phyloP scores from a whole-genome alignment of 2,888 invertebrate species.

The Girardia tigrina region DNA sequence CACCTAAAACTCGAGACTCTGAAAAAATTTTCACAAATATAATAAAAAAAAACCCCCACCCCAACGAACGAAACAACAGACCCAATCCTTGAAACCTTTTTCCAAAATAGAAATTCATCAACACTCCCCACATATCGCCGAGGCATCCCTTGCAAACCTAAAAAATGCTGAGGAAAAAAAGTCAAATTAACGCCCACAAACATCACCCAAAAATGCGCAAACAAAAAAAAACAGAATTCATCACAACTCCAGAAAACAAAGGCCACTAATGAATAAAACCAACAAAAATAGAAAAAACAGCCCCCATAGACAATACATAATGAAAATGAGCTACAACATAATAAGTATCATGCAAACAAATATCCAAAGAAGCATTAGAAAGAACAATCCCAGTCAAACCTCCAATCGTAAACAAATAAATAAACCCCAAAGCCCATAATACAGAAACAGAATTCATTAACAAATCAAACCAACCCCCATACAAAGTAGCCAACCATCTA shows the following conservation, averaged over 20 bases:
- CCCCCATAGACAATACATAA: constrained; percentile 65
- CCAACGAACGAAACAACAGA: too few species aligned
- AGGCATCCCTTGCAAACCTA: constrained; percentile 60
- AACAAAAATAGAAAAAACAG: constrained; percentile 61
- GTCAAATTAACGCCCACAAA: constrained; percentile 64
- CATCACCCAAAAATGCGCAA: constrained; percentile 57
- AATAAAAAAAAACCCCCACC: too few species aligned
- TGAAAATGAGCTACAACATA: constrained; percentile 69
- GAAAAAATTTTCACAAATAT: too few species aligned
- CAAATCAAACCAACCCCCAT: constrained; percentile 53
- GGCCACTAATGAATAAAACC: constrained; percentile 63
- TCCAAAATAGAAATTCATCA: too few species aligned
- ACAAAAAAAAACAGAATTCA: constrained; percentile 51
- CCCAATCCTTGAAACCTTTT: too few species aligned
- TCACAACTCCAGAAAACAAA: constrained; percentile 57
- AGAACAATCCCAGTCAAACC: constrained; percentile 51
- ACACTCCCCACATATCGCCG: too few species aligned
- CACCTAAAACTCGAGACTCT: too few species aligned
- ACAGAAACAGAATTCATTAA: constrained; percentile 55
- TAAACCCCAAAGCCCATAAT: constrained; percentile 61
- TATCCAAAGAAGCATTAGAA: constrained; percentile 63
- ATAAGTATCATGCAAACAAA: constrained; percentile 64
- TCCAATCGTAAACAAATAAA: constrained; percentile 64
- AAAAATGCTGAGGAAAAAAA: constrained; percentile 63
- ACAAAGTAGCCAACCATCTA: constrained; percentile 62